A percentile compares a stretch with the other conserved stretches of the same genome.
phyloP scores from a whole-genome alignment of 1,140 invertebrate species.

The Drosophila takahashii region DNA sequence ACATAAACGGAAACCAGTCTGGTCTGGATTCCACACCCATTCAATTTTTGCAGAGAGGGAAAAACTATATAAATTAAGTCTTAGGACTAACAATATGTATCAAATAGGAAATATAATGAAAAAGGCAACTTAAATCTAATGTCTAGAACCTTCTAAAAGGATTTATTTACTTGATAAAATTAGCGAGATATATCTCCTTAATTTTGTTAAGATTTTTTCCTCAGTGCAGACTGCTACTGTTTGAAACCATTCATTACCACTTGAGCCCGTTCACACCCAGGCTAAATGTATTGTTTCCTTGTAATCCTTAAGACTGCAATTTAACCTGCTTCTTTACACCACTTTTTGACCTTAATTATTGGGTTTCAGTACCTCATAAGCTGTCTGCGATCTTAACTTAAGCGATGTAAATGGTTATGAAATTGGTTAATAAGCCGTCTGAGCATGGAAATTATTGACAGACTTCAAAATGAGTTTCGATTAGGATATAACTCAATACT shows the following conservation, averaged over 20 bases:
- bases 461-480: background rate
- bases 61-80: background rate
- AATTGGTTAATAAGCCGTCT: constrained; percentile 29
- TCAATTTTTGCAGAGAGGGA: background rate
- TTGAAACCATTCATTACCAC: constrained; percentile 44
- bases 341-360: constrained; percentile 10
- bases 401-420: constrained; percentile 11
- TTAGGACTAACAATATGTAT: too few relatives aligned
- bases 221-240: background rate
- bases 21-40: constrained; percentile 11
- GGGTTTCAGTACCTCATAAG: constrained; percentile 24
- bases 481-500: constrained; percentile 7
- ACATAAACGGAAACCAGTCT: constrained; percentile 37
- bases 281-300: constrained; percentile 45
- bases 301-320: constrained; percentile 60
- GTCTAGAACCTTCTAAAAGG: too few relatives aligned
- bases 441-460: constrained; percentile 10
- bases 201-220: background rate
- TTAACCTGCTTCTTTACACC: constrained; percentile 19
- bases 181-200: too few relatives aligned
- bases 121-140: too few relatives aligned
- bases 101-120: too few relatives aligned
- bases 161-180: too few relatives aligned
- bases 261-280: constrained; percentile 57
- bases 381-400: constrained; percentile 5